Percentiles rank a stretch among this genome's conserved stretches.
phyloP scores from a whole-genome alignment of 2,888 invertebrate species.

The Hypercompe scribonia region DNA sequence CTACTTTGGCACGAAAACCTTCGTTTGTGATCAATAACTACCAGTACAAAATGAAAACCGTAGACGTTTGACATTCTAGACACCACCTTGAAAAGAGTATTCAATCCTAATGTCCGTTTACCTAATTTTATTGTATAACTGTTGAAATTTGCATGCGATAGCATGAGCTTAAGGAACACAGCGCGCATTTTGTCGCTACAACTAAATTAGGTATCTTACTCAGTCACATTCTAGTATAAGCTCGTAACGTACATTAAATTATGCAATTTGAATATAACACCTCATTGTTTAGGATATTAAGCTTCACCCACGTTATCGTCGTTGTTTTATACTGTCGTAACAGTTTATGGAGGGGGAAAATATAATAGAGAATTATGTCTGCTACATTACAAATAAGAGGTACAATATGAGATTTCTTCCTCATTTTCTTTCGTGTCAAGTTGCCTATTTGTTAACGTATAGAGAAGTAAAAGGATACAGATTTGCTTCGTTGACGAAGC shows the following conservation, averaged over 20 bases:
- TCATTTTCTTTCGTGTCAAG: no score
- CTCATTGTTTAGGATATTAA: conserved; percentile 24
- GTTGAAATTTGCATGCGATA: neutral
- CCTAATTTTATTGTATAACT: neutral
- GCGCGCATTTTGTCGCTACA: neutral
- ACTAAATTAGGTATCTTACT: neutral
- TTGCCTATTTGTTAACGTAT: neutral
- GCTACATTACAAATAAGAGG: conserved; percentile 4
- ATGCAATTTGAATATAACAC: conserved; percentile 31
- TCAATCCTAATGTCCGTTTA: neutral
- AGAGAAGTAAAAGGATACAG: neutral
- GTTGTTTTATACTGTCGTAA: conserved; percentile 22
- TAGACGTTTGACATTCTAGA: neutral
- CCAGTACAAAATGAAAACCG: conserved; percentile 4
- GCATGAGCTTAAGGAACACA: neutral
- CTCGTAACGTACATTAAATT: conserved; percentile 20
- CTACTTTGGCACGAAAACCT: conserved; percentile 9
- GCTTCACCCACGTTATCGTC: conserved; percentile 24
- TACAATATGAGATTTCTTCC: neutral
- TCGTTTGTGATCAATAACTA: conserved; percentile 19
- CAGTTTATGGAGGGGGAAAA: conserved; percentile 21
- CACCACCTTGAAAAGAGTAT: neutral
- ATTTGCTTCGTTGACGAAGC: neutral
- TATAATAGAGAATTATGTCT: neutral
- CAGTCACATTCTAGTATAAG: neutral